Evolutionary conservation across 2,113 vertebrate species (phyloP).

Genomic region (Stomatorhinus ivindoensis): DNA sequence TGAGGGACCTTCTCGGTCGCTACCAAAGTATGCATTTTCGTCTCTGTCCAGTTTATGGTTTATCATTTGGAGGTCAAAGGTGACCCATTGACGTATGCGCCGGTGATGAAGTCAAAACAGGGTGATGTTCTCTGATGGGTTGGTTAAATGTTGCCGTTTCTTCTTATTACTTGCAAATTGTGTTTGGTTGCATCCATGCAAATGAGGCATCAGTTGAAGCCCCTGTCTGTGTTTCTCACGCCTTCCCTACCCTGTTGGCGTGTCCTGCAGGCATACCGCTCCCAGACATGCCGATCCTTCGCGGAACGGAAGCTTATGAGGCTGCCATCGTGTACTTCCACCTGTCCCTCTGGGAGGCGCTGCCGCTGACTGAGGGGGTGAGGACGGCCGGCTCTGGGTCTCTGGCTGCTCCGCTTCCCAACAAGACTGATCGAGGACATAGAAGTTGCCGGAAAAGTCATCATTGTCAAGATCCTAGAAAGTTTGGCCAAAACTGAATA

Average conservation of each 20-base stretch:
- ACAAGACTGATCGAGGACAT: not conserved
- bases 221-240: not conserved
- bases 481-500: not conserved
- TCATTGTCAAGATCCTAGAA: not conserved
- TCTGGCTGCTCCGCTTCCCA: not conserved
- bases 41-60: not conserved
- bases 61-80: not conserved
- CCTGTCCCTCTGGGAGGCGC: constrained; percentile 80
- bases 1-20: constrained; percentile 69
- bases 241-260: no score
- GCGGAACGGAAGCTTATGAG: constrained; percentile 52
- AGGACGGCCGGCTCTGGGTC: not conserved
- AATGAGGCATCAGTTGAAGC: not conserved
- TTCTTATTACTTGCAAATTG: not conserved
- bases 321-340: constrained; percentile 63
- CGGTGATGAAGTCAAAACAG: not conserved
- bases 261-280: constrained; percentile 34
- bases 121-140: not conserved
- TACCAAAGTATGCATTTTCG: constrained; percentile 58
- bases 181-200: not conserved
- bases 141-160: not conserved
- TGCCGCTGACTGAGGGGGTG: constrained; percentile 68
- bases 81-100: not conserved
- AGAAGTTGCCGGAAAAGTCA: not conserved
- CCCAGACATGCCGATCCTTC: constrained; percentile 49